A percentile compares a stretch with the other conserved stretches of the same genome.
Conservation (phyloP, 2,888 invertebrate genomes). For the Vesta saturnalis region DNA sequence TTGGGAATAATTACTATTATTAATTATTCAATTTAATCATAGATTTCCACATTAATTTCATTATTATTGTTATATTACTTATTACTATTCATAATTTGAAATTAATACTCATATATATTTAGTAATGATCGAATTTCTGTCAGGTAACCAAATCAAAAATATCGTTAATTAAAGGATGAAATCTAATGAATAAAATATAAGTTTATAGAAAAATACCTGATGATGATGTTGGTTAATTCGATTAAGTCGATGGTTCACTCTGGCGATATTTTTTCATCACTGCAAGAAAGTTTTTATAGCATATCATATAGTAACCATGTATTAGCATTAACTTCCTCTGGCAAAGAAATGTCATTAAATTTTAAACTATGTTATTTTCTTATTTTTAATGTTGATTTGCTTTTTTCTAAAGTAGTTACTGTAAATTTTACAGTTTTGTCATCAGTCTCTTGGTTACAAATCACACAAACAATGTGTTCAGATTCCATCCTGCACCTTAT, state of each 20-base stretch:
- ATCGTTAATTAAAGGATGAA: not conserved
- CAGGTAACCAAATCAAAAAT: not conserved
- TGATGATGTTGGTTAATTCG: not conserved
- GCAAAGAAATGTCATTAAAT: constrained; percentile 37
- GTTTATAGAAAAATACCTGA: not conserved
- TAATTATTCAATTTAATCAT: no score
- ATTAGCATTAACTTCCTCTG: constrained; percentile 37
- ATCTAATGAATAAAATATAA: not conserved
- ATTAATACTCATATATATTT: no score
- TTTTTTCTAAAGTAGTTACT: constrained; percentile 34
- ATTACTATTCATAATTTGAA: no score
- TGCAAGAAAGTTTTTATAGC: constrained; percentile 23
- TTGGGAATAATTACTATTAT: no score
- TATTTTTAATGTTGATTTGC: constrained; percentile 31
- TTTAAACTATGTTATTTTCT: constrained; percentile 28
- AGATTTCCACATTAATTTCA: no score
- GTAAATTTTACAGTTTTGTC: constrained; percentile 39
- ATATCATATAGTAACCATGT: constrained; percentile 37
- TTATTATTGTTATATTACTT: no score
- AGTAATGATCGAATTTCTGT: no score
- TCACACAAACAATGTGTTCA: constrained; percentile 37
- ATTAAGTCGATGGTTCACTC: not conserved
- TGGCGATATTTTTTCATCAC: not conserved
- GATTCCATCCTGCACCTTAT: constrained; percentile 40
- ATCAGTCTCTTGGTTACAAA: constrained; percentile 36